These are phyloP conservation scores for Leptatherina wallacei DNA, from an alignment of 2,797 vertebrate genomes.

Conservation along the genomic window DNA sequence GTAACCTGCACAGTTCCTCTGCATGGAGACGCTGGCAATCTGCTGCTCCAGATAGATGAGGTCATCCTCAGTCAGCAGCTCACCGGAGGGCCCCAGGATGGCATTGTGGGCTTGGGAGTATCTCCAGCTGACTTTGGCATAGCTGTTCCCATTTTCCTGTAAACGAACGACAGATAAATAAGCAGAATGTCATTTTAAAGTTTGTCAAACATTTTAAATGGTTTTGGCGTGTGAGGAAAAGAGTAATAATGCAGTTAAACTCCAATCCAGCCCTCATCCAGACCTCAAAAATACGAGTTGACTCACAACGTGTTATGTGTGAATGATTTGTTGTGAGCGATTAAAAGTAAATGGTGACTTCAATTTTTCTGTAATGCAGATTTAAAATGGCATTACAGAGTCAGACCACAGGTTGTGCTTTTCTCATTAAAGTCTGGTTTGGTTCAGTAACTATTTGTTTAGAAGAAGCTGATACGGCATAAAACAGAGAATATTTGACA, in stretches of 20 bases:
- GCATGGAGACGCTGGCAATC: conserved; percentile 88
- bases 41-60: conserved; percentile 91
- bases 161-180: conserved; percentile 44
- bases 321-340: conserved; percentile 57
- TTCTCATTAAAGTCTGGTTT: conserved; percentile 36
- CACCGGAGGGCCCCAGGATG: conserved; percentile 94
- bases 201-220: conserved; percentile 40
- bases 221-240: conserved; percentile 26
- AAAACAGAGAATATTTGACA: not conserved
- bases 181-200: conserved; percentile 15
- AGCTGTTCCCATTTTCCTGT: conserved; percentile 78
- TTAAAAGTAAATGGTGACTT: conserved; percentile 53
- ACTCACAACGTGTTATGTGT: conserved; percentile 40
- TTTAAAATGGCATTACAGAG: conserved; percentile 40
- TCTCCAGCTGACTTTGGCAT: conserved; percentile 85
- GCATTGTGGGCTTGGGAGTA: conserved; percentile 92
- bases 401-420: conserved; percentile 25
- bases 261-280: conserved; percentile 37
- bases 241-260: conserved; percentile 55
- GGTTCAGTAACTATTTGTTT: conserved; percentile 21
- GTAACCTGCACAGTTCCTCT: conserved; percentile 88
- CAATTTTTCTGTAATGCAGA: conserved; percentile 33
- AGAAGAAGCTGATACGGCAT: not conserved
- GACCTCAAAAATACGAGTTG: conserved; percentile 54
- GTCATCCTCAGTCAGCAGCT: conserved; percentile 93